Evolutionary conservation across 92 coral and sea anemone species (phyloP).

Genomic region (Umimayanthus kanabou): DNA sequence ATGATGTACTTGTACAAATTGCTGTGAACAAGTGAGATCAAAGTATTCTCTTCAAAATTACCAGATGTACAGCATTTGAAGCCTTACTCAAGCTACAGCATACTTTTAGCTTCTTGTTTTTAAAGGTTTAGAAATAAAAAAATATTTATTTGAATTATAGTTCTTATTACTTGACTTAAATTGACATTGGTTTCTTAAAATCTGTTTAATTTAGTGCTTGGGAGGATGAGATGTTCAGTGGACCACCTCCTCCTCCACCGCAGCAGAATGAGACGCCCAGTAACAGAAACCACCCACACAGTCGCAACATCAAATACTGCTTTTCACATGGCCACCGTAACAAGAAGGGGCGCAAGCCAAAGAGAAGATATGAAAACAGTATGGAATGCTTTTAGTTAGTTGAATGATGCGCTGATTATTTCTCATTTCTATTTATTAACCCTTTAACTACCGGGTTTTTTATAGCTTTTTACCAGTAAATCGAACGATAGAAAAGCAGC

Average conservation of each 20-base stretch:
- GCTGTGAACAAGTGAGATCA: too few species aligned
- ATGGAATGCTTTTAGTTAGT: neutral
- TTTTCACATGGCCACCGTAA: slow-evolving; percentile 62
- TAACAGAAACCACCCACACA: slow-evolving; percentile 45
- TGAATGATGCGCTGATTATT: neutral
- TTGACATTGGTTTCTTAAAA: neutral
- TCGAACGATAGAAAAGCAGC: too few species aligned
- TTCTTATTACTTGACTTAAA: neutral
- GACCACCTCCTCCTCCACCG: slow-evolving; percentile 27
- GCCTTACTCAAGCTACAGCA: too few species aligned
- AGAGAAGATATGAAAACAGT: slow-evolving; percentile 93
- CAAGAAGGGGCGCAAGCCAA: slow-evolving; percentile 72
- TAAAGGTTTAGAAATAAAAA: too few species aligned
- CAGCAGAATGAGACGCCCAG: slow-evolving; percentile 37
- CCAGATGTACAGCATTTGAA: too few species aligned
- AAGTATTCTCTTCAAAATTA: too few species aligned
- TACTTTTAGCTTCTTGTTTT: too few species aligned
- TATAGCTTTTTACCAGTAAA: too few species aligned
- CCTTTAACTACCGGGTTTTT: too few species aligned
- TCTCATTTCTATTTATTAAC: neutral
- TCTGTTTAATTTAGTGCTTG: slow-evolving; percentile 49
- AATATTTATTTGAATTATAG: too few species aligned
- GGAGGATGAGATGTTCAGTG: slow-evolving; percentile 53
- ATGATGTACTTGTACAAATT: too few species aligned
- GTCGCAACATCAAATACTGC: slow-evolving; percentile 53